These are phyloP conservation scores for Callospermophilus lateralis DNA, from an alignment of 2,113 vertebrate species.

Conservation along the genomic window DNA sequence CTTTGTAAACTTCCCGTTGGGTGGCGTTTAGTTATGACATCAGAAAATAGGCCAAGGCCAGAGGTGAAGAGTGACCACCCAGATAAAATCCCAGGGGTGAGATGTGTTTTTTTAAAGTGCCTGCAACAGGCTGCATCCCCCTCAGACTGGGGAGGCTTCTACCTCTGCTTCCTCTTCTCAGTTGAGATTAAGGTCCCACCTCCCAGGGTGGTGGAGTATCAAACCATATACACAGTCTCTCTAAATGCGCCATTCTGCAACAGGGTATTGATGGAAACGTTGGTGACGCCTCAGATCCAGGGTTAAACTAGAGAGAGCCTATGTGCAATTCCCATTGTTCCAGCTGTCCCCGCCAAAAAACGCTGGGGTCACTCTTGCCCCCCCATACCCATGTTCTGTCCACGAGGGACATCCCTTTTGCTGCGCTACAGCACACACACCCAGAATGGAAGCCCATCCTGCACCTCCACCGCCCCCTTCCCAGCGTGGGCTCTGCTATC, in stretches of 20 bases:
- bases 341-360: background rate
- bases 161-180: background rate
- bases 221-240: background rate
- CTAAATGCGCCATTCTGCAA: background rate
- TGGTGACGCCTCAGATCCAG: background rate
- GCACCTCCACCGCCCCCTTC: background rate
- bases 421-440: background rate
- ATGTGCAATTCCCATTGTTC: background rate
- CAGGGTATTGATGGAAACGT: background rate
- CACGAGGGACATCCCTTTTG: background rate
- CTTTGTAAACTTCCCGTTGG: background rate
- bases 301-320: background rate
- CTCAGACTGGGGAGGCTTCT: background rate
- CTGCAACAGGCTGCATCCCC: background rate
- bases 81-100: background rate
- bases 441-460: background rate
- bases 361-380: background rate
- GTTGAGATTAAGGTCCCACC: background rate
- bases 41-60: background rate
- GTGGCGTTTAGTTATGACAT: no score
- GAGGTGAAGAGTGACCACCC: background rate
- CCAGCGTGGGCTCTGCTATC: fast-evolving
- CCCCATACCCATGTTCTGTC: background rate
- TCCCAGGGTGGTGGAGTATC: background rate
- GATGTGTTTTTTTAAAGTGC: background rate